Evolutionary conservation across 1,140 invertebrate species (phyloP).

Genomic region (Agrypnia vestita): DNA sequence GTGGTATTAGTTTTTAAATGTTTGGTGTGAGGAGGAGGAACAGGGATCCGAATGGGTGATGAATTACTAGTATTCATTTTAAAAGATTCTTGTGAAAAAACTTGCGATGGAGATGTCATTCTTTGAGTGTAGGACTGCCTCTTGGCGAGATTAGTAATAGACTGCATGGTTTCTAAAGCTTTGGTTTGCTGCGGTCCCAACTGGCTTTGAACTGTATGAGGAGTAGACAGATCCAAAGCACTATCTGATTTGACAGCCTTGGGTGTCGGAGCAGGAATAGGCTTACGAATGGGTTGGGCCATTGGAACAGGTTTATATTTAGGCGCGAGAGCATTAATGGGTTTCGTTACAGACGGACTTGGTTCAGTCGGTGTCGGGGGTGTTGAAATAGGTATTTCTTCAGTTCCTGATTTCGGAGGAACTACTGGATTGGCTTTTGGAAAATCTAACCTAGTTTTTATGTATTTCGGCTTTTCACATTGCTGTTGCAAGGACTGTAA

Average conservation of each 20-base stretch:
- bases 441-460: constrained; percentile 69
- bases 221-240: constrained; percentile 70
- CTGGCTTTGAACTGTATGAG: constrained; percentile 68
- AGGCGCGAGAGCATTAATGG: not conserved
- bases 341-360: constrained; percentile 3
- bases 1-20: constrained; percentile 40
- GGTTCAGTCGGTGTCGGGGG: constrained; percentile 50
- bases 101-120: constrained; percentile 49
- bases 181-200: constrained; percentile 69
- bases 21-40: constrained; percentile 43
- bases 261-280: constrained; percentile 45
- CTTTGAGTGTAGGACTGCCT: constrained; percentile 65
- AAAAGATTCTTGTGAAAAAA: constrained; percentile 54
- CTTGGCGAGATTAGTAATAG: constrained; percentile 71
- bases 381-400: constrained; percentile 48
- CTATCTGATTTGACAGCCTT: constrained; percentile 64
- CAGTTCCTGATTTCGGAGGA: constrained; percentile 61
- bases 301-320: constrained; percentile 47
- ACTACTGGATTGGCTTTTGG: constrained; percentile 69
- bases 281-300: constrained; percentile 48
- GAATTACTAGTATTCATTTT: constrained; percentile 48
- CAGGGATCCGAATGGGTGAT: constrained; percentile 49
- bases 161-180: constrained; percentile 72
- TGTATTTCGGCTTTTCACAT: constrained; percentile 69
- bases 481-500: constrained; percentile 69